phyloP scores from a whole-genome alignment of 2,113 vertebrate species.

The Thryonomys swinderianus region DNA sequence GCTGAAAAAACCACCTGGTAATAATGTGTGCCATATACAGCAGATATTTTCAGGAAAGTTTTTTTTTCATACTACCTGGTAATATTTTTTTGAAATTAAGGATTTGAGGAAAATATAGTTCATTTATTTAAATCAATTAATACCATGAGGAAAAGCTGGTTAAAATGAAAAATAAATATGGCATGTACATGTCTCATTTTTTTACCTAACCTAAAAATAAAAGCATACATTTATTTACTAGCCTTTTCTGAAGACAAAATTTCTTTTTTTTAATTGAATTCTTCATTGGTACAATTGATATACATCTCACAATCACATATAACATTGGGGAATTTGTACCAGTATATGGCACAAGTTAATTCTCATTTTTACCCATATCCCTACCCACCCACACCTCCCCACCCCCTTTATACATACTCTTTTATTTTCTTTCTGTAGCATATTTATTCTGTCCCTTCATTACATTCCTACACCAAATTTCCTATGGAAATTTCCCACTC shows the following conservation, averaged over 20 bases:
- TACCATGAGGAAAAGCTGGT: not conserved
- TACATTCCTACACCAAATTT: no score
- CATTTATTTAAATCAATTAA: not conserved
- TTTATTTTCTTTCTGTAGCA: no score
- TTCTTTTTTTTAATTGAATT: no score
- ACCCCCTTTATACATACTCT: no score
- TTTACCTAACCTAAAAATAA: constrained; percentile 18
- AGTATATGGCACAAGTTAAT: no score
- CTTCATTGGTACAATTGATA: no score
- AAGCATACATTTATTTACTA: not conserved
- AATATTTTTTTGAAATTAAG: not conserved
- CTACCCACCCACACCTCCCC: no score
- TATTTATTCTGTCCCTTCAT: no score
- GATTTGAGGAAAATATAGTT: constrained; percentile 31
- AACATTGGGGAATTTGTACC: no score
- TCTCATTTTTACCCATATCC: no score
- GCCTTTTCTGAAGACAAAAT: not conserved
- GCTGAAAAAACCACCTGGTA: not conserved
- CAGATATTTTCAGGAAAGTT: not conserved
- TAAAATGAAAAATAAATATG: not conserved
- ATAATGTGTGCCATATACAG: not conserved
- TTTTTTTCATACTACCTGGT: not conserved
- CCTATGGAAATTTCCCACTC: no score
- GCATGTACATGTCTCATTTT: not conserved
- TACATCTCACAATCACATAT: no score